phyloP scores from a whole-genome alignment of 2,888 invertebrate genomes.

The Hyles lineata region DNA sequence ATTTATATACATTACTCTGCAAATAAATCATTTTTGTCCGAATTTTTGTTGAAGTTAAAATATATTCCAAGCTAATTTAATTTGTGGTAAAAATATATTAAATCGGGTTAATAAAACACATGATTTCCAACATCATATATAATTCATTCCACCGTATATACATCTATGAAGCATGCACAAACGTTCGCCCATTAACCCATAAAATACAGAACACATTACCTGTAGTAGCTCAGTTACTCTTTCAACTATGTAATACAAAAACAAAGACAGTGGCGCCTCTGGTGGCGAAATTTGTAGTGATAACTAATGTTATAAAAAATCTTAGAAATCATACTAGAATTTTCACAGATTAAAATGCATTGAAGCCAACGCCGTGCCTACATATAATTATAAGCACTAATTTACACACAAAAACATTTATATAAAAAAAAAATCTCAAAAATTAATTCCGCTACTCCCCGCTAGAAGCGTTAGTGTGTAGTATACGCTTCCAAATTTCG shows the following conservation, averaged over 20 bases:
- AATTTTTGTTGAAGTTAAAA: too few relatives aligned
- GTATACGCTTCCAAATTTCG: background rate
- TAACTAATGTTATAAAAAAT: too few relatives aligned
- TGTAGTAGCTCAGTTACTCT: background rate
- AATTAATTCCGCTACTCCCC: background rate
- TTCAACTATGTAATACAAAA: background rate
- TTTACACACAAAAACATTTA: too few relatives aligned
- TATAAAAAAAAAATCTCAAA: background rate
- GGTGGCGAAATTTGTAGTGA: background rate
- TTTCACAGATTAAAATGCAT: too few relatives aligned
- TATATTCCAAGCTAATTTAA: background rate
- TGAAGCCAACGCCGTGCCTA: too few relatives aligned
- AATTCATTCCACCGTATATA: slow-evolving; percentile 1
- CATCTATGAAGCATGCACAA: background rate
- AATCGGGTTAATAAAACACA: too few relatives aligned
- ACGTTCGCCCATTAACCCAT: background rate
- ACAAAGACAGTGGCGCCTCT: background rate
- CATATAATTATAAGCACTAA: too few relatives aligned
- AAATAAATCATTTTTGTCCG: too few relatives aligned
- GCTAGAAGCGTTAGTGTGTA: background rate
- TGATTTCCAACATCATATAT: background rate
- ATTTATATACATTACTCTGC: too few relatives aligned
- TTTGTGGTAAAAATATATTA: background rate
- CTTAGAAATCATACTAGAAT: too few relatives aligned
- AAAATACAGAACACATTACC: background rate